phyloP scores from a whole-genome alignment of 2,888 invertebrate species.

The Dermolepida albohirtum region DNA sequence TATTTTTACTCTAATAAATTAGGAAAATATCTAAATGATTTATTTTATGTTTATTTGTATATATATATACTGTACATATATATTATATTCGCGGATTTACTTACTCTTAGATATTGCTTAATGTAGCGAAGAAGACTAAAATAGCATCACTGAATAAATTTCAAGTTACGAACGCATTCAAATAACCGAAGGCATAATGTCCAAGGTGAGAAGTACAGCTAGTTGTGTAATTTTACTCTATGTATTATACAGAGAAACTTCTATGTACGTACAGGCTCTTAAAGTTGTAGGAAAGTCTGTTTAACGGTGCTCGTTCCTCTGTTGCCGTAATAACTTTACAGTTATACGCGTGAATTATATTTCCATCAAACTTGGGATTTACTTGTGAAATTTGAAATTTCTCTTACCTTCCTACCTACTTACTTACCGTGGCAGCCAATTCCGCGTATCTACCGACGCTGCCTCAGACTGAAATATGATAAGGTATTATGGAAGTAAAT shows the following conservation, averaged over 20 bases:
- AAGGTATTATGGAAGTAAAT: constrained; percentile 40
- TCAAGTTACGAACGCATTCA: neutral
- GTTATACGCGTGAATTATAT: constrained; percentile 55
- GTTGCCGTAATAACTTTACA: constrained; percentile 53
- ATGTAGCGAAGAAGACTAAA: no score
- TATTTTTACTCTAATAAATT: no score
- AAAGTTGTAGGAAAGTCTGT: constrained; percentile 51
- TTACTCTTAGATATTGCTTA: no score
- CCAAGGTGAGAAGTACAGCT: constrained; percentile 30
- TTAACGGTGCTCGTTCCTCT: constrained; percentile 41
- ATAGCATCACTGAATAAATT: no score
- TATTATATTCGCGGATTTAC: no score
- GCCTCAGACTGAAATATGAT: constrained; percentile 49
- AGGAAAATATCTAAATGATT: no score
- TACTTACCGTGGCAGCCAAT: constrained; percentile 22
- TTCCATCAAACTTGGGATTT: constrained; percentile 55
- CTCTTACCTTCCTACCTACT: constrained; percentile 34
- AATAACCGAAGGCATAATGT: neutral
- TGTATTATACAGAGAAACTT: constrained; percentile 46
- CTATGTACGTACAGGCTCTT: constrained; percentile 44
- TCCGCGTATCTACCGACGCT: constrained; percentile 1
- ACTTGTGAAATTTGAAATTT: constrained; percentile 49
- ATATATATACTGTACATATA: no score
- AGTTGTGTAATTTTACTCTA: constrained; percentile 48
- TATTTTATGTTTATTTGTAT: no score